Evolutionary conservation across 2,113 vertebrate genomes (phyloP), one percentile per base, ranked within the genome.

Genomic region (Aviceda subcristata): DNA sequence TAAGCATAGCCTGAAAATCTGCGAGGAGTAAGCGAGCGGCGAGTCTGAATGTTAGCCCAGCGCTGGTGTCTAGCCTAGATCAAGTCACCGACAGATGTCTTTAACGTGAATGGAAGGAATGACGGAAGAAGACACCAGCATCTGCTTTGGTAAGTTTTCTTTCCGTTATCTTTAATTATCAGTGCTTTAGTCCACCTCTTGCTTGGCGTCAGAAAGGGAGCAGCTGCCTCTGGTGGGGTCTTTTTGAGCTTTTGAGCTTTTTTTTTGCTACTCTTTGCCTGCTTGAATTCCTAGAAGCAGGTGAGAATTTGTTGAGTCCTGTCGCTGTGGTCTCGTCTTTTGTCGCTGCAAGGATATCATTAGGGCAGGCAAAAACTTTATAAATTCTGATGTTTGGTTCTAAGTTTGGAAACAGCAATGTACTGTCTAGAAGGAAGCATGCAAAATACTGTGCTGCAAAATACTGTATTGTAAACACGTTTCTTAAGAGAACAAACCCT

Each of bases 81-180:
- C 83, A 69, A 38, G 60, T 87, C 16, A 39, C 38, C 96, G 76
- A 21, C 73, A 96, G 90, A 64, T 86, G 67, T 90, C 89, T 94
- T 90, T 88, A 94, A 36, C 23, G 6, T 96, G 92, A 94, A 60
- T 41, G 64, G 80, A 84, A 88, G 82, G 76, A 87, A 90, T 95
- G 91, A 94, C 68, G 2, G 93, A 96, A 74, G 91, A 94, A 83
- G 59, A 36, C 67, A 63, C 60, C 91, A 4, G 9, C 59, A 57
- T 83, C 94, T 83, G 77, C 95, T 83, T 80, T 19, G 96, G 97
- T 98, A 92, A 97, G 96, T 97, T 96, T 90, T 57, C 60, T 76
- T 86, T 86, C 74, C 0, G 0, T 87, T 90, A 32, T 34, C 85
- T 90, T 73, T 62, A 55, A 81, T 92, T 73, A 32, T 68, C 66